Evolutionary conservation across 2,797 vertebrate genomes (phyloP).

Genomic region (Ptychadena robeensis): DNA sequence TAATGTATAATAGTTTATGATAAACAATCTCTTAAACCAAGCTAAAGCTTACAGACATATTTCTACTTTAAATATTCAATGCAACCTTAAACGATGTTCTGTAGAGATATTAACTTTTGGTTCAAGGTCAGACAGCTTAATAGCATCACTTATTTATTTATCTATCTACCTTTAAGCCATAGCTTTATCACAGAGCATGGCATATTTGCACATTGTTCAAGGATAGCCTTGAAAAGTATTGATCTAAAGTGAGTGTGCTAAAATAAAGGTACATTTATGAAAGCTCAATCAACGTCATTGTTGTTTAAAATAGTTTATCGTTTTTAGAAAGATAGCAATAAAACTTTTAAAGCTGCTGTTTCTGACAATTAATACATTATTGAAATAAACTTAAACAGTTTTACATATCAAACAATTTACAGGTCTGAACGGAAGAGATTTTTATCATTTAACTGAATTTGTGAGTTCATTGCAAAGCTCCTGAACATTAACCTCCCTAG

Average conservation of each 20-base stretch:
- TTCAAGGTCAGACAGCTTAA: constrained; percentile 23
- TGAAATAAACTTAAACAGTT: not conserved
- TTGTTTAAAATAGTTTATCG: not conserved
- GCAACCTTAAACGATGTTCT: constrained; percentile 4
- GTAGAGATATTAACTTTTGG: constrained; percentile 14
- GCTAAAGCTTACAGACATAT: not conserved
- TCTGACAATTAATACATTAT: not conserved
- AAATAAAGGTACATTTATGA: constrained; percentile 13
- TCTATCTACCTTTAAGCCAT: constrained; percentile 13
- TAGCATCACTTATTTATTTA: constrained; percentile 27
- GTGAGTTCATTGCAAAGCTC: too few relatives aligned
- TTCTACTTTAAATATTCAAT: not conserved
- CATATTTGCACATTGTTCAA: constrained; percentile 42
- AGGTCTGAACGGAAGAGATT: not conserved
- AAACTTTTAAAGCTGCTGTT: not conserved
- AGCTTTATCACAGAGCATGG: constrained; percentile 27
- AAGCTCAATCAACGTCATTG: not conserved
- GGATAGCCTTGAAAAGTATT: constrained; percentile 53
- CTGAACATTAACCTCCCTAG: too few relatives aligned
- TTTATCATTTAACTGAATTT: too few relatives aligned
- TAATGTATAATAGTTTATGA: not conserved
- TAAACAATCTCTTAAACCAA: not conserved
- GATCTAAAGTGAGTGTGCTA: constrained; percentile 36
- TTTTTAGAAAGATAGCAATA: not conserved
- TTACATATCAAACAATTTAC: not conserved